phyloP scores from a whole-genome alignment of 2,888 invertebrate genomes.

The Myopa tessellatipennis region DNA sequence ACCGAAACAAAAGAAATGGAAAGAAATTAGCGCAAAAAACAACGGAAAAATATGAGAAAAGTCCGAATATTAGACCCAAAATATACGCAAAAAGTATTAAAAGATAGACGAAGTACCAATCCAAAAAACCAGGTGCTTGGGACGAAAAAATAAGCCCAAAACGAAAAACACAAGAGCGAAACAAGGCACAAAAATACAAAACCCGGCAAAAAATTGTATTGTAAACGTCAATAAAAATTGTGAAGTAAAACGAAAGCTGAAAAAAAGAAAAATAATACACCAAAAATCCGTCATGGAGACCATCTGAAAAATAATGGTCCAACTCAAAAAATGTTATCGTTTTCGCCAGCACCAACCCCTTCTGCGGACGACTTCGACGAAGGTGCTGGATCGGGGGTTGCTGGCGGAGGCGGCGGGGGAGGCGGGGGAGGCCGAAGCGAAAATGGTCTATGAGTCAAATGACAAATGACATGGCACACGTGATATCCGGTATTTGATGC shows the following conservation, averaged over 20 bases:
- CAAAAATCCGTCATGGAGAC: too few species aligned
- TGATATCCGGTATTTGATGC: conserved; percentile 2
- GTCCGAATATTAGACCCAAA: too few species aligned
- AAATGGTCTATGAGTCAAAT: conserved; percentile 19
- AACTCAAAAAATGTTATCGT: conserved; percentile 3
- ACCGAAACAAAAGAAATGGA: too few species aligned
- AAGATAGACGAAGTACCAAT: too few species aligned
- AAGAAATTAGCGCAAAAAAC: too few species aligned
- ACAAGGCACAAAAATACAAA: neutral
- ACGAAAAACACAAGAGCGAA: neutral
- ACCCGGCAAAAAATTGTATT: neutral
- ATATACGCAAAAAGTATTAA: too few species aligned
- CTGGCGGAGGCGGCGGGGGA: neutral
- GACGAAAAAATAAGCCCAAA: neutral
- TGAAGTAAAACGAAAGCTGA: too few species aligned
- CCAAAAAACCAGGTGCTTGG: too few species aligned
- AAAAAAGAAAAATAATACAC: too few species aligned
- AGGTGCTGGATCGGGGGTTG: neutral
- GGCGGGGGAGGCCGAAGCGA: neutral
- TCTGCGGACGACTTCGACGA: too few species aligned
- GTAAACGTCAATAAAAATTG: neutral
- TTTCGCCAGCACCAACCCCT: neutral
- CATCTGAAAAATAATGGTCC: neutral
- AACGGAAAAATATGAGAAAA: too few species aligned
- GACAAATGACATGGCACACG: conserved; percentile 38